Conservation (phyloP, 2,888 invertebrate species). For the Tetrapedia diversipes region DNA sequence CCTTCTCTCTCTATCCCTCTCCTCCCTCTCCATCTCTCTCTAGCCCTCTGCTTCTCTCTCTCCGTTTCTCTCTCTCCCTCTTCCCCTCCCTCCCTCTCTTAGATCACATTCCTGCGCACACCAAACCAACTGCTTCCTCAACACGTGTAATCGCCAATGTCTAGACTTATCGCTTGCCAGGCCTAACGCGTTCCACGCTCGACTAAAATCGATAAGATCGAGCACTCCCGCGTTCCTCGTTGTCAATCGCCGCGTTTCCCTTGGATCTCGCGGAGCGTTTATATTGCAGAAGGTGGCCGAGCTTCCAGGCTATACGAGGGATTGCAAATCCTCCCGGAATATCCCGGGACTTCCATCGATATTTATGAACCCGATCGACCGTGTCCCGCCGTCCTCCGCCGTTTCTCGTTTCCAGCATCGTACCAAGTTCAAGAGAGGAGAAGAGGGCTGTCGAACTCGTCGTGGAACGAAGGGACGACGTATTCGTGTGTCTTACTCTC, state of each 20-base stretch:
- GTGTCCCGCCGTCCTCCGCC: background rate
- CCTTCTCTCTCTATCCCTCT: no score
- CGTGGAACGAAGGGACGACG: constrained; percentile 7
- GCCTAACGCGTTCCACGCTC: no score
- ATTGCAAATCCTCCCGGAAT: constrained; percentile 62
- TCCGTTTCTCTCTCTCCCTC: no score
- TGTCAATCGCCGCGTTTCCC: constrained; percentile 50
- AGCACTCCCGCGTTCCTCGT: constrained; percentile 51
- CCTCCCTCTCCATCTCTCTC: no score
- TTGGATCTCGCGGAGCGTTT: constrained; percentile 54
- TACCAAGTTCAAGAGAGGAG: no score
- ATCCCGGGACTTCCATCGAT: constrained; percentile 54
- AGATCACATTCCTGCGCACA: no score
- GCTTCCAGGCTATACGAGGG: constrained; percentile 33
- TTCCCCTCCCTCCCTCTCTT: no score
- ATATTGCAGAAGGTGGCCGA: constrained; percentile 62
- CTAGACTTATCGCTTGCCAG: no score
- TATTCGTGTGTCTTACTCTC: constrained; percentile 52
- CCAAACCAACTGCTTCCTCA: no score
- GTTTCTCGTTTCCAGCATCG: no score
- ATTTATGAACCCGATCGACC: constrained; percentile 56
- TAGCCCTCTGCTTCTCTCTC: no score
- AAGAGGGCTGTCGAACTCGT: constrained; percentile 46
- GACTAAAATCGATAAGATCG: constrained; percentile 56
- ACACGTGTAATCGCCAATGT: no score